Evolutionary conservation across 2,888 invertebrate genomes (phyloP).

Genomic region (Ectemnius cavifrons): DNA sequence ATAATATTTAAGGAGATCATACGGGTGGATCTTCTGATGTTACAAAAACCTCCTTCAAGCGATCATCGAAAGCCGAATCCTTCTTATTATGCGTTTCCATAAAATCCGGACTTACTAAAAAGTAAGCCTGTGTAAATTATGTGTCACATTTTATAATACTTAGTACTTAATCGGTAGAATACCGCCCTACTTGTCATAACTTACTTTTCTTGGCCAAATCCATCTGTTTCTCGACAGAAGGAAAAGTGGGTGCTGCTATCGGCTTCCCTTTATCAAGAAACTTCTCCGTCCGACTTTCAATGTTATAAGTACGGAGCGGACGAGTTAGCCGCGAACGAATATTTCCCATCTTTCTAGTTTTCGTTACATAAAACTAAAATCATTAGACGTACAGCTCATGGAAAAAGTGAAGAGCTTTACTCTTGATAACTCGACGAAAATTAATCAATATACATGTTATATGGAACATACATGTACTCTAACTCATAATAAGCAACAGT

Average conservation of each 20-base stretch:
- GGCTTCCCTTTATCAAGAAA: conserved; percentile 84
- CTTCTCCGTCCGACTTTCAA: conserved; percentile 87
- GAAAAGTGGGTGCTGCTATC: conserved; percentile 84
- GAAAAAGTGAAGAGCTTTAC: no score
- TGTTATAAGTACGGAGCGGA: conserved; percentile 85
- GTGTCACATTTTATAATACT: no score
- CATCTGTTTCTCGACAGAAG: conserved; percentile 82
- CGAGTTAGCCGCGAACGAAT: conserved; percentile 81
- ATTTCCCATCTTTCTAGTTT: conserved; percentile 81
- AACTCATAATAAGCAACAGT: no score
- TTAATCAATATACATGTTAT: background rate
- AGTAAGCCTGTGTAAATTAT: background rate
- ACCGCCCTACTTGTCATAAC: conserved; percentile 11
- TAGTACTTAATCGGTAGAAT: no score
- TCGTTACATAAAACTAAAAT: background rate
- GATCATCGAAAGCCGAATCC: conserved; percentile 81
- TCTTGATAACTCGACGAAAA: no score
- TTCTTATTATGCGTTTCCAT: conserved; percentile 83
- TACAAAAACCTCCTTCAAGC: conserved; percentile 87
- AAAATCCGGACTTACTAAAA: conserved; percentile 81
- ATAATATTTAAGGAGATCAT: conserved; percentile 20
- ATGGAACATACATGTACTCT: no score
- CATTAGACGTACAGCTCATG: background rate
- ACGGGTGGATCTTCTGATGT: conserved; percentile 81
- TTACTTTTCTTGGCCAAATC: conserved; percentile 81